phyloP scores from a whole-genome alignment of 2,113 vertebrate genomes.

The Callaeas wilsoni region DNA sequence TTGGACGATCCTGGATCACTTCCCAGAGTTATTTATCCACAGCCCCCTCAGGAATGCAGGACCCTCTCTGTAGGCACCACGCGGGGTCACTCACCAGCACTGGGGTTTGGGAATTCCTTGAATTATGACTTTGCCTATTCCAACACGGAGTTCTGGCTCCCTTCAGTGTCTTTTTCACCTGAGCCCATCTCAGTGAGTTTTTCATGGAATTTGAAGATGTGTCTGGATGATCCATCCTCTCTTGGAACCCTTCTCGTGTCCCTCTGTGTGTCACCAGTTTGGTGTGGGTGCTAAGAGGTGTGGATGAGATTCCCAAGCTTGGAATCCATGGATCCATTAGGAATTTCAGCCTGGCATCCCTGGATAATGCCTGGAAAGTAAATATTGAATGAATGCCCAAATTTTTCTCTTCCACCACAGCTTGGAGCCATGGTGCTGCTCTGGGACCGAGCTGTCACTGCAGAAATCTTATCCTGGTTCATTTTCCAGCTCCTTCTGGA shows the following conservation, averaged over 20 bases:
- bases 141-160: fast-evolving
- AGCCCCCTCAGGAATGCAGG: not conserved
- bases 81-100: too few species aligned
- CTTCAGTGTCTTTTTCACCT: not conserved
- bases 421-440: not conserved
- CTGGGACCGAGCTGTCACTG: not conserved
- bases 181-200: not conserved
- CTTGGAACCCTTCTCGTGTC: not conserved
- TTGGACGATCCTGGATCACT: not conserved
- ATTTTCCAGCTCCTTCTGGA: constrained; percentile 16
- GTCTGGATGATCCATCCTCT: not conserved
- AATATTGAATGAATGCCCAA: not conserved
- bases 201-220: not conserved
- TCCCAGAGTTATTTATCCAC: not conserved
- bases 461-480: not conserved
- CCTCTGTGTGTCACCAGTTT: not conserved
- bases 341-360: not conserved
- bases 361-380: not conserved
- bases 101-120: not conserved
- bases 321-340: not conserved
- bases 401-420: not conserved
- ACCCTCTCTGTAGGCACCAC: not conserved
- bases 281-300: too few species aligned
- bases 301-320: not conserved
- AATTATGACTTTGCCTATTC: not conserved